These are phyloP conservation scores for Platyrinchus mystaceus DNA, from an alignment of 2,797 vertebrate species.

Conservation along the genomic window DNA sequence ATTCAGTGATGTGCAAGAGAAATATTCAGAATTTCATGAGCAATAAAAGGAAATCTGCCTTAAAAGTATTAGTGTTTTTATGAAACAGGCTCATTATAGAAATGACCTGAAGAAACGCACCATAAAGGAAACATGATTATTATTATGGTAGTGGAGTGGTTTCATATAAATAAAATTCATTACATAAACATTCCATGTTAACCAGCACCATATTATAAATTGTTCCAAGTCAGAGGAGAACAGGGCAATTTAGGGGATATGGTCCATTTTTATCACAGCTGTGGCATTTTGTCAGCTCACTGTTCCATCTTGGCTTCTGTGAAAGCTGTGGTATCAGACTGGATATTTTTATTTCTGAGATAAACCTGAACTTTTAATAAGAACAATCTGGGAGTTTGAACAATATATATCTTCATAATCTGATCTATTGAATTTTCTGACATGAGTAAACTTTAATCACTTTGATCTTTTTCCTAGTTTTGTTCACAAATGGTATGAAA, in stretches of 20 bases:
- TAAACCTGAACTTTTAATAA: conserved; percentile 15
- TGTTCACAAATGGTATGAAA: not conserved
- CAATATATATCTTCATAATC: not conserved
- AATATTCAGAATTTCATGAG: not conserved
- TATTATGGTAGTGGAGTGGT: not conserved
- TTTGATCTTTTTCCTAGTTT: not conserved
- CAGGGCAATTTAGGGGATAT: not conserved
- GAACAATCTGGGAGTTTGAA: not conserved
- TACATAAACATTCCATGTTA: not conserved
- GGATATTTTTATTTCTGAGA: not conserved
- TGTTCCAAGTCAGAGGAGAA: not conserved
- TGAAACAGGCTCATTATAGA: not conserved
- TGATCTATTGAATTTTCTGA: not conserved
- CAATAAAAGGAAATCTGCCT: not conserved
- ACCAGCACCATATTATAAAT: not conserved
- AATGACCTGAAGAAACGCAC: not conserved
- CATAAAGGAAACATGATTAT: not conserved
- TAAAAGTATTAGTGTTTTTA: not conserved
- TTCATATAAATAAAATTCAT: not conserved
- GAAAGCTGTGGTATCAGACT: not conserved
- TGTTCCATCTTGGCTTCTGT: not conserved
- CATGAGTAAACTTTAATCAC: not conserved
- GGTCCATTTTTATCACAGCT: not conserved
- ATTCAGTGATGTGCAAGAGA: not conserved
- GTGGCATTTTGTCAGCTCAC: not conserved